phyloP scores from a whole-genome alignment of 2,113 vertebrate genomes.

The Gallinago media region DNA sequence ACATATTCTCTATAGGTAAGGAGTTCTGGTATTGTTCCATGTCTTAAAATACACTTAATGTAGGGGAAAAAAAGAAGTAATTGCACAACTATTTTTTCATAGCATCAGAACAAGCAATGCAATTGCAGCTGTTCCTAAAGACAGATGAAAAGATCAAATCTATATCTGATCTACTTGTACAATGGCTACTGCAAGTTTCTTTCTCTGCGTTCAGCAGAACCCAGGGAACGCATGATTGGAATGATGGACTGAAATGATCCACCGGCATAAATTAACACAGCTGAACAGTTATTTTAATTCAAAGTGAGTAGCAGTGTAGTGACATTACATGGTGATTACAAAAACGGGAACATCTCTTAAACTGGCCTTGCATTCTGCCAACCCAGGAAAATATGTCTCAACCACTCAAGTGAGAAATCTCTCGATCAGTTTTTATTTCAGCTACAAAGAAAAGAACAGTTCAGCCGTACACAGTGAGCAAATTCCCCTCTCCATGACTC shows the following conservation, averaged over 20 bases:
- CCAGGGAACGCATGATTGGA: neutral
- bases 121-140: neutral
- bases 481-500: neutral
- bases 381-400: neutral
- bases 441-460: neutral
- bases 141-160: neutral
- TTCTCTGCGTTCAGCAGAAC: neutral
- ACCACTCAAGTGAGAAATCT: neutral
- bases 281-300: neutral
- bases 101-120: neutral
- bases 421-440: neutral
- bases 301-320: neutral
- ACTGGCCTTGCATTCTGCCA: neutral
- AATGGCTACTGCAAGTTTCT: neutral
- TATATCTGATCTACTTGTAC: neutral
- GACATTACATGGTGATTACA: neutral
- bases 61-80: neutral
- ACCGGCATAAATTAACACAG: constrained; percentile 19
- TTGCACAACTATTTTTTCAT: neutral
- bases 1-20: neutral
- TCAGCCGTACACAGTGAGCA: neutral
- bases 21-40: neutral
- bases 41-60: neutral
- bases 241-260: neutral
- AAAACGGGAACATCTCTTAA: neutral